phyloP scores from a whole-genome alignment of 1,140 invertebrate species.

The Calycopis cecrops region DNA sequence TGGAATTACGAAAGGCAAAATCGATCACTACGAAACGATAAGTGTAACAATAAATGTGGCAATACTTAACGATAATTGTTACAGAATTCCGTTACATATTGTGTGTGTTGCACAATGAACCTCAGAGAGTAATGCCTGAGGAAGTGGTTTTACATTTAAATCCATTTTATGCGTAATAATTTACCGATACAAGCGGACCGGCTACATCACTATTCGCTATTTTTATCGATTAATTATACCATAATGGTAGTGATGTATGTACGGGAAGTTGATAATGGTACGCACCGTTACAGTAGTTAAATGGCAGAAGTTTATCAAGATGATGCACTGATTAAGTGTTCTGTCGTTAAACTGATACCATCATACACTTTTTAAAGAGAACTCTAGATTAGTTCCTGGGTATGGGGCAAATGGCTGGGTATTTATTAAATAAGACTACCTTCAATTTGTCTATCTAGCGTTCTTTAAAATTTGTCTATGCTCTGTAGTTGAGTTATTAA shows the following conservation, averaged over 20 bases:
- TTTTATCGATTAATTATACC: constrained; percentile 11
- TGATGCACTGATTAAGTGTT: background rate
- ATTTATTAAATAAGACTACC: too few species aligned
- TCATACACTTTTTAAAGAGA: background rate
- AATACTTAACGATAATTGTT: too few species aligned
- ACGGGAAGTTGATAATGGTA: constrained; percentile 6
- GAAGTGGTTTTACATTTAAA: too few species aligned
- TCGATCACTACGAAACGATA: too few species aligned
- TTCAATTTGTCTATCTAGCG: too few species aligned
- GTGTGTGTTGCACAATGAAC: too few species aligned
- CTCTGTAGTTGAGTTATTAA: too few species aligned
- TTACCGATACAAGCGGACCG: background rate
- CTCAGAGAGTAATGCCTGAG: too few species aligned
- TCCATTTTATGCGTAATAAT: background rate
- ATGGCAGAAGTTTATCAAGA: constrained; percentile 4
- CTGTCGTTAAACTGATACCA: background rate
- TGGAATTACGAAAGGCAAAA: too few species aligned
- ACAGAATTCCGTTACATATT: too few species aligned
- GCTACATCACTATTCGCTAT: constrained; percentile 4
- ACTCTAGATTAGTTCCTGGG: background rate
- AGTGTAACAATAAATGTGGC: too few species aligned
- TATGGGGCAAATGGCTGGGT: background rate
- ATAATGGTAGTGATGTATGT: constrained; percentile 3
- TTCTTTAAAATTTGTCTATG: too few species aligned
- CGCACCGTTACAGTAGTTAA: constrained; percentile 10